Percentiles rank a stretch among this genome's conserved stretches.
Conservation (phyloP, 2,797 vertebrate genomes). For the Sarcophilus harrisii region DNA sequence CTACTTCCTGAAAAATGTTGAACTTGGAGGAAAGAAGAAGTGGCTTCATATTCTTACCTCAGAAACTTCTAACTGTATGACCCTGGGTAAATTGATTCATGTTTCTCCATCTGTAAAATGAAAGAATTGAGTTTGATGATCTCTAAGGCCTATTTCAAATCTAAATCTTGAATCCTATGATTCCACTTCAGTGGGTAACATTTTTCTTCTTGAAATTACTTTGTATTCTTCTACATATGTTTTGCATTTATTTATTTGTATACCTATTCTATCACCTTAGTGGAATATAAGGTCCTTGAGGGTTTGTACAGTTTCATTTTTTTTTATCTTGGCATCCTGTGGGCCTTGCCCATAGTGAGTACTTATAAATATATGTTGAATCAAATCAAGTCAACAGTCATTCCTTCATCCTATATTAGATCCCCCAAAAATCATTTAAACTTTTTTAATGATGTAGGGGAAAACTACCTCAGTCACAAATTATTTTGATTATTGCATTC, state of each 20-base stretch:
- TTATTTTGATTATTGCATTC: conserved; percentile 17
- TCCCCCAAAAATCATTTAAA: not conserved
- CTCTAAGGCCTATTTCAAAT: not conserved
- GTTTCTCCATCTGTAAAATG: not conserved
- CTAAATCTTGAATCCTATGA: not conserved
- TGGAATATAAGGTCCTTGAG: not conserved
- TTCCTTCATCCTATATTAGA: not conserved
- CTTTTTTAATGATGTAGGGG: conserved; percentile 44
- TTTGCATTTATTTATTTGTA: not conserved
- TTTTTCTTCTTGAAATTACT: not conserved
- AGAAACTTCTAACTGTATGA: not conserved
- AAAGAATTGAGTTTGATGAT: not conserved
- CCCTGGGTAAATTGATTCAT: not conserved
- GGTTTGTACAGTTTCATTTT: not conserved
- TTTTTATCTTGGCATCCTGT: not conserved
- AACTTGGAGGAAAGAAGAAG: not conserved
- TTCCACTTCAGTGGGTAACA: not conserved
- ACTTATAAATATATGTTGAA: not conserved
- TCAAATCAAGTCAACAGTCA: conserved; percentile 20
- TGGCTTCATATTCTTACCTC: not conserved
- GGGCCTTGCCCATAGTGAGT: not conserved
- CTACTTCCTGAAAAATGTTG: not conserved
- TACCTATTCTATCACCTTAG: not conserved
- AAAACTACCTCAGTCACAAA: conserved; percentile 2
- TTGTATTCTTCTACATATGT: not conserved